A percentile compares a stretch with the other conserved stretches of the same genome.
Evolutionary conservation across 1,140 invertebrate genomes (phyloP).

Genomic region (Orussus abietinus): DNA sequence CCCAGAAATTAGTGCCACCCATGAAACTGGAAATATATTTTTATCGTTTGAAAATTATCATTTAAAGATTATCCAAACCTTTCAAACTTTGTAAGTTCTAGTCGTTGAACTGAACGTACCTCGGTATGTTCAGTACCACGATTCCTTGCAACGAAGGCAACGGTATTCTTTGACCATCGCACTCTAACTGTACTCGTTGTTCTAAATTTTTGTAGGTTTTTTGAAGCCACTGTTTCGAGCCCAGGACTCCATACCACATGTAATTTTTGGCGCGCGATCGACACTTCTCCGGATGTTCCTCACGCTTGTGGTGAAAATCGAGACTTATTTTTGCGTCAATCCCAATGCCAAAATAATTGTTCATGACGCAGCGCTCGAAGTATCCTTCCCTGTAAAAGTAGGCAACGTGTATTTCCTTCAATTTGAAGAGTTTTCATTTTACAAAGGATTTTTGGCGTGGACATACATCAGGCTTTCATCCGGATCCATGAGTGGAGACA

Average conservation of each 20-base stretch:
- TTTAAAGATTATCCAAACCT: not conserved
- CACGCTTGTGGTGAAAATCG: slow-evolving; percentile 96
- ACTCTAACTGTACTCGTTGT: slow-evolving; percentile 88
- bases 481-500: slow-evolving; percentile 87
- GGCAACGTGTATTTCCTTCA: slow-evolving; percentile 1
- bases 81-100: not conserved
- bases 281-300: slow-evolving; percentile 98
- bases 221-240: slow-evolving; percentile 85
- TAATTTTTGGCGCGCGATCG: slow-evolving; percentile 90
- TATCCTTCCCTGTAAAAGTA: slow-evolving; percentile 71
- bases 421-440: slow-evolving; percentile 2
- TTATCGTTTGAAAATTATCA: slow-evolving; percentile 5
- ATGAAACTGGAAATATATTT: slow-evolving; percentile 70
- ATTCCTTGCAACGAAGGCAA: slow-evolving; percentile 93
- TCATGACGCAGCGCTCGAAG: slow-evolving; percentile 95
- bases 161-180: slow-evolving; percentile 87
- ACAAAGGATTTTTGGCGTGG: slow-evolving; percentile 7
- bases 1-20: slow-evolving; percentile 99
- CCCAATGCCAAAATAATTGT: slow-evolving; percentile 99
- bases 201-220: slow-evolving; percentile 96
- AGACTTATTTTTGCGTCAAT: slow-evolving; percentile 98
- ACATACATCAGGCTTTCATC: slow-evolving; percentile 79
- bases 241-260: slow-evolving; percentile 96
- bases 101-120: slow-evolving; percentile 44
- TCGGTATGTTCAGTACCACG: slow-evolving; percentile 95